Evolutionary conservation across 2,888 invertebrate species (phyloP), one percentile per base, ranked within the genome.

Genomic region (Ryuthela nishihirai): DNA sequence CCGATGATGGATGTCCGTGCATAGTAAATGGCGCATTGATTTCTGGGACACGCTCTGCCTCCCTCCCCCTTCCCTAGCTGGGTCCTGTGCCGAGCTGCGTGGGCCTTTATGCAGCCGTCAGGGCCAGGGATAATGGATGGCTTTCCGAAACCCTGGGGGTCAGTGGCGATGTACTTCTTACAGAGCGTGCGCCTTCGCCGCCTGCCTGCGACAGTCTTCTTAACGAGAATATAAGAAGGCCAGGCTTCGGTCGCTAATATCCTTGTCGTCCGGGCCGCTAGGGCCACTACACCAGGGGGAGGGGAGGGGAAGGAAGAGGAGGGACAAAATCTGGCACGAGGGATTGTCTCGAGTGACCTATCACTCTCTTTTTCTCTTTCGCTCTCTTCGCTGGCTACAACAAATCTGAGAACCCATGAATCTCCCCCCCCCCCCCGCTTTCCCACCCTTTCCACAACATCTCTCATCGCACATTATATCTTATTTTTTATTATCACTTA

Each of bases 141-240:
- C 47, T 59, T 59, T 52, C 50, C 53, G 50, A 59, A 59, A 59
- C 59, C 59, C 59, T 59, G 46, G 52, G 59, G 59, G 59, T 59
- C 59, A 59, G 29, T 53, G 35, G 39, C 59, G 43, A 59, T 59
- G 59, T 59, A 59, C 59, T 59, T 59, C 59, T 59, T 59, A 53
- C 53, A 53, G 59, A 34, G 29, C 29, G 9, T 29, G 12, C 29
- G 7, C 29, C 29, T 12, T 29, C 12, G 29, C 7, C 12, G 9
- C 12, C 48, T 53, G 53, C 47, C 47, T 53, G 53, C 59, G 59
- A 59, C 53, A 59, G 59, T 48, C 59, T 53, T 59, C 59, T 48
- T 59, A 59, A 59, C 59, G 59, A 59, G 59, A 59, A 59, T 52
- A 59, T 59, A 59, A 59, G 59, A 59, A 59, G 59, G 59, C 59